Evolutionary conservation across 2,888 invertebrate genomes (phyloP).

Genomic region (Protophormia terraenovae): DNA sequence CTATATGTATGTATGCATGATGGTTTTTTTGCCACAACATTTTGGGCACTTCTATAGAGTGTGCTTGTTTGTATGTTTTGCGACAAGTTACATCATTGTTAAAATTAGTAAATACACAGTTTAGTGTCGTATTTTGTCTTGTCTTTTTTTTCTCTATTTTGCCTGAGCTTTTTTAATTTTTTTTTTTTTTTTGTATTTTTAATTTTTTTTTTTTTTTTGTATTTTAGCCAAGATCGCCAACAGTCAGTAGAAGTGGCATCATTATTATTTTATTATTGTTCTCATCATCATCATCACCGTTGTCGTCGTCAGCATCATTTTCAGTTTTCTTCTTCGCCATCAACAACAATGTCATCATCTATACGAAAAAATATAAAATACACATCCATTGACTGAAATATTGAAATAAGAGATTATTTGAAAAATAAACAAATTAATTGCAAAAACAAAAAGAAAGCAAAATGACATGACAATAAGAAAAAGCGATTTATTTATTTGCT

Average conservation of each 20-base stretch:
- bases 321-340: not conserved
- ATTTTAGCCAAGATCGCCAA: constrained; percentile 59
- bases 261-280: constrained; percentile 42
- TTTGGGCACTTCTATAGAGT: constrained; percentile 26
- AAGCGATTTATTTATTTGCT: not conserved
- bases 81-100: constrained; percentile 79
- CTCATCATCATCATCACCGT: constrained; percentile 32
- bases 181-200: not conserved
- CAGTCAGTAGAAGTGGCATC: constrained; percentile 19
- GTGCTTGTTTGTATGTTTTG: constrained; percentile 52
- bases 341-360: constrained; percentile 27
- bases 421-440: constrained; percentile 27
- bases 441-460: not conserved
- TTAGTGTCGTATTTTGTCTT: constrained; percentile 62
- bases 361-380: not conserved
- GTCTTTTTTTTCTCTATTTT: no score
- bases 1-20: no score
- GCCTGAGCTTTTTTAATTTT: no score
- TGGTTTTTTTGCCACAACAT: constrained; percentile 1
- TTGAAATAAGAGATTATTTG: constrained; percentile 34
- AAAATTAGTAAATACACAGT: constrained; percentile 76
- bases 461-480: not conserved
- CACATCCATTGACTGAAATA: constrained; percentile 50
- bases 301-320: not conserved
- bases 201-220: constrained; percentile 16